Percentiles rank a stretch among this genome's conserved stretches.
phyloP scores from a whole-genome alignment of 2,113 vertebrate genomes.

The Xenus cinereus region DNA sequence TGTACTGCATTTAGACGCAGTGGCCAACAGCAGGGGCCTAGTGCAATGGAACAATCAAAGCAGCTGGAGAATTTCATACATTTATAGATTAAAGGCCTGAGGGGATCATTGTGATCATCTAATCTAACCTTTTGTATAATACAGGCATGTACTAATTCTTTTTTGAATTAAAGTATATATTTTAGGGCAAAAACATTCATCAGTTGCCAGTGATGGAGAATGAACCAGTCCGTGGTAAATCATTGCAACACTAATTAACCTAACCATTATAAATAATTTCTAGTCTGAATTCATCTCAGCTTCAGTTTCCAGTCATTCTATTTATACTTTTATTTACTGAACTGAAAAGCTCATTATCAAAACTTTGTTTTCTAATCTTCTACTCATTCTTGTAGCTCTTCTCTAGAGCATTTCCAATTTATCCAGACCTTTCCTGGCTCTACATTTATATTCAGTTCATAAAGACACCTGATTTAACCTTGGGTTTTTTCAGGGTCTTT shows the following conservation, averaged over 20 bases:
- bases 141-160: not conserved
- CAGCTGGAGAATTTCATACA: not conserved
- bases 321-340: constrained; percentile 2
- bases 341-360: constrained; percentile 7
- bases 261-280: not conserved
- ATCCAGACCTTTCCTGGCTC: not conserved
- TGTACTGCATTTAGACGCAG: not conserved
- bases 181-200: not conserved
- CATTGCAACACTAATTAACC: constrained; percentile 10
- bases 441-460: not conserved
- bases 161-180: constrained; percentile 15
- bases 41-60: not conserved
- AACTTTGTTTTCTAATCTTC: constrained; percentile 3
- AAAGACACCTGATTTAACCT: not conserved
- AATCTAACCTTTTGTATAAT: not conserved
- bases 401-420: not conserved
- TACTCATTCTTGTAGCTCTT: not conserved
- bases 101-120: not conserved
- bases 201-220: not conserved
- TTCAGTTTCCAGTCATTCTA: not conserved
- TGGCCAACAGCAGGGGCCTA: not conserved
- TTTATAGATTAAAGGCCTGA: constrained; percentile 14
- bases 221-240: not conserved
- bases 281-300: not conserved
- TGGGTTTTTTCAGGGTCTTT: not conserved